Evolutionary conservation across 2,888 invertebrate genomes (phyloP).

Genomic region (Pterobdella sp.): DNA sequence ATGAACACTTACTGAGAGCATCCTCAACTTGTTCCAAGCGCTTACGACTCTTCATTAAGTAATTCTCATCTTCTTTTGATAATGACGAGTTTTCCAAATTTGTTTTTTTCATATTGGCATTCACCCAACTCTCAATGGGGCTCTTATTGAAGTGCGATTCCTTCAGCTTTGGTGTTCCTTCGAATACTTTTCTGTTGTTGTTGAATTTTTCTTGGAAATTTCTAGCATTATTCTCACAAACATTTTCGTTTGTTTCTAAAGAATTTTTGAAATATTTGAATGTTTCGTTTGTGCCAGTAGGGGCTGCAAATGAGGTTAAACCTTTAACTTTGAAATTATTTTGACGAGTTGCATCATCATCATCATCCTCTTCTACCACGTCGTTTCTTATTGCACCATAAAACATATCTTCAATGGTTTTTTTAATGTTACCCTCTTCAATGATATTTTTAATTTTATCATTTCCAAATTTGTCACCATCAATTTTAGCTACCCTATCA

Average conservation of each 20-base stretch:
- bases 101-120: too few relatives aligned
- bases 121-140: too few relatives aligned
- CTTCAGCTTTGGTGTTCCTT: too few relatives aligned
- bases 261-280: background rate
- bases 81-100: too few relatives aligned
- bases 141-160: too few relatives aligned
- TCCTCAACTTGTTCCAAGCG: background rate
- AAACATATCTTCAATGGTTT: background rate
- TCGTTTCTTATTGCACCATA: background rate
- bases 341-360: too few relatives aligned
- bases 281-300: background rate
- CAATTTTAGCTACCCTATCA: background rate
- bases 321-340: too few relatives aligned
- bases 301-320: background rate
- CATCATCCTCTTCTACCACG: too few relatives aligned
- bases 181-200: background rate
- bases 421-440: background rate
- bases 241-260: background rate
- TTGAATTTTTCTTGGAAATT: background rate
- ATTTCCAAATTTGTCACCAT: background rate
- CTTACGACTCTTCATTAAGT: background rate
- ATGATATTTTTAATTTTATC: background rate
- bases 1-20: background rate
- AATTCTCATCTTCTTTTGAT: background rate
- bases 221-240: background rate